A percentile compares a stretch with the other conserved stretches of the same genome.
These are phyloP conservation scores for Tipula lateralis DNA, from an alignment of 2,888 invertebrate genomes.

Conservation along the genomic window DNA sequence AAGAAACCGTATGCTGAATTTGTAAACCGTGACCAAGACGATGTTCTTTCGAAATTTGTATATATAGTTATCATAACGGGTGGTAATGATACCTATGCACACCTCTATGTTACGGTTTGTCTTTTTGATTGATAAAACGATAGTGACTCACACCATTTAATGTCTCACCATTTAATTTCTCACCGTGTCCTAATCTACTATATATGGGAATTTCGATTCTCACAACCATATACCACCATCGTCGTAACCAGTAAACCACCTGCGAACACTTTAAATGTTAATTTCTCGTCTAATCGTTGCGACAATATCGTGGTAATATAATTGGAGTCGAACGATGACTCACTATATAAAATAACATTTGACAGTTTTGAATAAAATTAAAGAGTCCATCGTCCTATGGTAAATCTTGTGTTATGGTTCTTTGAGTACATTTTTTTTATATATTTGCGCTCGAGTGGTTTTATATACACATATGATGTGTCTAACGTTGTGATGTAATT, in stretches of 20 bases:
- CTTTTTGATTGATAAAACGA: not conserved
- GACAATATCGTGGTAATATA: not conserved
- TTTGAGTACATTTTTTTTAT: not conserved
- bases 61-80: not conserved
- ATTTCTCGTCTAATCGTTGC: not conserved
- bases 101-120: not conserved
- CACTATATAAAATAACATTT: not conserved
- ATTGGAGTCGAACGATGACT: not conserved
- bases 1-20: not conserved
- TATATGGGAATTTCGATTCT: not conserved
- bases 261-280: not conserved
- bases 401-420: slow-evolving; percentile 26
- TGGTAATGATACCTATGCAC: not conserved
- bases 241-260: not conserved
- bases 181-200: not conserved
- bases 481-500: not conserved
- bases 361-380: not conserved
- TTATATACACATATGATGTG: not conserved
- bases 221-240: not conserved
- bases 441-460: not conserved
- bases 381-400: slow-evolving; percentile 26
- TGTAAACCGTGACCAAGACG: not conserved
- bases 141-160: not conserved
- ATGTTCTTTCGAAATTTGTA: not conserved
- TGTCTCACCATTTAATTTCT: not conserved